Evolutionary conservation across 2,888 invertebrate species (phyloP).

Genomic region (Polydrusus cervinus): DNA sequence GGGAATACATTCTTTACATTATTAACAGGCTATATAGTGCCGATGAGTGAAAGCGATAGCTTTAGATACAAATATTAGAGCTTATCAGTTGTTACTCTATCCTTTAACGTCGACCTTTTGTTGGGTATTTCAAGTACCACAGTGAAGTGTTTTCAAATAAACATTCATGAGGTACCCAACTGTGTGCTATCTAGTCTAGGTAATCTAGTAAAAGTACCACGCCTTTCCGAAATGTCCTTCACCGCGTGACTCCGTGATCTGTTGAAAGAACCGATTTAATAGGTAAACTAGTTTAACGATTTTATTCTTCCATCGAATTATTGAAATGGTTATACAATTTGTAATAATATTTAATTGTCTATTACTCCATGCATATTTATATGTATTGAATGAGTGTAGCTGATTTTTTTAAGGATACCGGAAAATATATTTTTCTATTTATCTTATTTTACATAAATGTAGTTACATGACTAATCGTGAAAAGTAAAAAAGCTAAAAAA

Average conservation of each 20-base stretch:
- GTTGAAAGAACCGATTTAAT: slow-evolving; percentile 39
- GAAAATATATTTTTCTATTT: neutral
- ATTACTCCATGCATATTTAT: neutral
- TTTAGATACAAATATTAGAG: too few relatives aligned
- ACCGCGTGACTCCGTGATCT: slow-evolving; percentile 47
- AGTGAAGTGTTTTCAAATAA: slow-evolving; percentile 13
- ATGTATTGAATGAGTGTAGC: neutral
- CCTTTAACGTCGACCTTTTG: too few relatives aligned
- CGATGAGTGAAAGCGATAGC: too few relatives aligned
- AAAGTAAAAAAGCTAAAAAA: too few relatives aligned
- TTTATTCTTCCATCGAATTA: slow-evolving; percentile 28
- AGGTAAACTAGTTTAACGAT: slow-evolving; percentile 34
- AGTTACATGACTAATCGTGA: too few relatives aligned
- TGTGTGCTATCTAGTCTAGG: slow-evolving; percentile 39
- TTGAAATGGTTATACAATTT: slow-evolving; percentile 19
- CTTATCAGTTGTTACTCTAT: too few relatives aligned
- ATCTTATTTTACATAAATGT: too few relatives aligned
- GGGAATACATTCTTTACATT: too few relatives aligned
- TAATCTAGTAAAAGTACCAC: slow-evolving; percentile 51
- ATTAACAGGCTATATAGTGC: too few relatives aligned
- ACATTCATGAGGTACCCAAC: slow-evolving; percentile 23
- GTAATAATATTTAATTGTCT: neutral
- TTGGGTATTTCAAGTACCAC: neutral
- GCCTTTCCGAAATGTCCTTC: slow-evolving; percentile 49
- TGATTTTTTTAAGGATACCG: neutral